A percentile compares a stretch with the other conserved stretches of the same genome.
Evolutionary conservation across 2,797 vertebrate genomes (phyloP).

Genomic region (Margarornis squamiger): DNA sequence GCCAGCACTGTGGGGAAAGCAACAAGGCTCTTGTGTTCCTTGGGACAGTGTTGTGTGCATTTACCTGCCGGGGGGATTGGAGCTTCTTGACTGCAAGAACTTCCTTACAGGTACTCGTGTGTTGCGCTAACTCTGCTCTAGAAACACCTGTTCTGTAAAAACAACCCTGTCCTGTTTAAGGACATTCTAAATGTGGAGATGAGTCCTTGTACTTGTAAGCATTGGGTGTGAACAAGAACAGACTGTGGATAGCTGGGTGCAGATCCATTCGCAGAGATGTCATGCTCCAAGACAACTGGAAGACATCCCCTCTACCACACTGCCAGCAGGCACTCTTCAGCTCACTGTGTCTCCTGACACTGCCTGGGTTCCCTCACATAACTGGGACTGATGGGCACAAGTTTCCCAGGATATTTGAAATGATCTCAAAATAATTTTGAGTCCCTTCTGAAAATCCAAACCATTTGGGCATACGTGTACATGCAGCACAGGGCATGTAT

Average conservation of each 20-base stretch:
- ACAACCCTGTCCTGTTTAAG: not conserved
- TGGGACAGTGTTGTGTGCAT: not conserved
- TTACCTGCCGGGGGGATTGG: not conserved
- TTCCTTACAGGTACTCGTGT: not conserved
- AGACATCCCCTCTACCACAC: not conserved
- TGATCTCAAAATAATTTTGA: not conserved
- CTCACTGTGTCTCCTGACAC: not conserved
- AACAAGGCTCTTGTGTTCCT: not conserved
- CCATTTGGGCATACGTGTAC: not conserved
- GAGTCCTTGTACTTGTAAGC: not conserved
- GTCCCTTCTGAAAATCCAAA: not conserved
- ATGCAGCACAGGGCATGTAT: fast-evolving
- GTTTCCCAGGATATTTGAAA: not conserved
- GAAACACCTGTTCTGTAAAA: not conserved
- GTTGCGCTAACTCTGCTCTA: not conserved
- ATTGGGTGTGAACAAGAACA: not conserved
- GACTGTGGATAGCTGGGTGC: not conserved
- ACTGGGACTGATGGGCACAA: not conserved
- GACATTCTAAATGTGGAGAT: not conserved
- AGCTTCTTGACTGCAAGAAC: not conserved
- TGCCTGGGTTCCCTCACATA: not conserved
- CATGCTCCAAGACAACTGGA: not conserved
- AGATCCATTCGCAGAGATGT: fast-evolving
- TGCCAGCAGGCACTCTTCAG: not conserved
- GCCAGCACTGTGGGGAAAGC: too few relatives aligned